A percentile compares a stretch with the other conserved stretches of the same genome.
Evolutionary conservation across 2,888 invertebrate genomes (phyloP).

Genomic region (Tanytarsus gracilentus): DNA sequence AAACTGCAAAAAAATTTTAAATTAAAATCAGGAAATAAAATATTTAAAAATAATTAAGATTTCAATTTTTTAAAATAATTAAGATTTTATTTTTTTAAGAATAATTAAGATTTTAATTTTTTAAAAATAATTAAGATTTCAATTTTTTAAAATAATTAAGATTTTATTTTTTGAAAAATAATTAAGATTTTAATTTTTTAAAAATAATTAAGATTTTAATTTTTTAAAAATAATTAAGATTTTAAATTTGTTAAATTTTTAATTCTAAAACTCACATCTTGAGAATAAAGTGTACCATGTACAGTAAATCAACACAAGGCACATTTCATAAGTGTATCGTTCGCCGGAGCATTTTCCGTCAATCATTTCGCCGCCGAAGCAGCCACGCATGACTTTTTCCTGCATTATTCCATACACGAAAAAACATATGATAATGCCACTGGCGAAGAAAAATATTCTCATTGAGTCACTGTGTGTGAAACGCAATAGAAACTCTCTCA

Average conservation of each 20-base stretch:
- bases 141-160: background rate
- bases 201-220: background rate
- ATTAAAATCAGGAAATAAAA: no score
- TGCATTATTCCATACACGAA: background rate
- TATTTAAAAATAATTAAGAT: no score
- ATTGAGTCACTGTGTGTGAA: no score
- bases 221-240: background rate
- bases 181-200: background rate
- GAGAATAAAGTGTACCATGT: background rate
- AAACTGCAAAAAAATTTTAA: background rate
- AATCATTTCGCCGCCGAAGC: slow-evolving; percentile 10
- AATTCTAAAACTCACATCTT: background rate
- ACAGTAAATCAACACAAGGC: background rate
- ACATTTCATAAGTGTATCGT: slow-evolving; percentile 1
- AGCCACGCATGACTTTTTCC: slow-evolving; percentile 15
- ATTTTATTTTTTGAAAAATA: background rate
- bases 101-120: no score
- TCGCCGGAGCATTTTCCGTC: background rate
- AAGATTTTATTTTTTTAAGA: background rate
- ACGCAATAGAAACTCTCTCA: no score
- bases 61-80: background rate
- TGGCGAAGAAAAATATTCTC: background rate
- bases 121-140: no score
- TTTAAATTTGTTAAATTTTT: background rate
- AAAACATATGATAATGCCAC: slow-evolving; percentile 7